These are phyloP conservation scores for Lithobius niger DNA, from an alignment of 1,140 invertebrate species.

Conservation along the genomic window DNA sequence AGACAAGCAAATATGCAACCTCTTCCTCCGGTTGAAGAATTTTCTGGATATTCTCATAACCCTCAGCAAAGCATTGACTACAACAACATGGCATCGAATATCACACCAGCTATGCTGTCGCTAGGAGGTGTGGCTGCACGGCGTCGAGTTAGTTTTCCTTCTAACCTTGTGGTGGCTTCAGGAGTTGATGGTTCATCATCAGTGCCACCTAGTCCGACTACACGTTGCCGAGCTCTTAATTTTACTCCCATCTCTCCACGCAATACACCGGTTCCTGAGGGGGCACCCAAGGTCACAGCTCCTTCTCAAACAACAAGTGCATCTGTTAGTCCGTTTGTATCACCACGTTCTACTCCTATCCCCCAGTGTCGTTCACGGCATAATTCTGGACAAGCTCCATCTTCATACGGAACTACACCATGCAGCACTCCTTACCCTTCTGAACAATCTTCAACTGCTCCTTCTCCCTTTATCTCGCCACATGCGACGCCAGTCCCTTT, in stretches of 20 bases:
- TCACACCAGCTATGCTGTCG: too few relatives aligned
- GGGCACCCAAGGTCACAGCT: conserved; percentile 1
- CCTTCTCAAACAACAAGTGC: conserved; percentile 29
- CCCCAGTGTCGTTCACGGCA: conserved; percentile 32
- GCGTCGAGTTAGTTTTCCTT: conserved; percentile 2
- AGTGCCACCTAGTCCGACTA: conserved; percentile 44
- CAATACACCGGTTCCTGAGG: conserved; percentile 28
- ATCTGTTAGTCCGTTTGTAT: conserved; percentile 65
- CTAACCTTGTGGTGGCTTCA: neutral
- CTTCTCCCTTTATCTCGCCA: conserved; percentile 32
- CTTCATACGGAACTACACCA: conserved; percentile 20
- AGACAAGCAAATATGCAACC: too few relatives aligned
- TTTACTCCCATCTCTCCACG: conserved; percentile 69
- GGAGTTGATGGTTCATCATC: conserved; percentile 10
- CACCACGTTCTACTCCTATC: conserved; percentile 58
- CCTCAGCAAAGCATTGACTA: too few relatives aligned
- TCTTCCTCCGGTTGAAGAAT: neutral
- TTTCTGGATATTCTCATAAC: neutral
- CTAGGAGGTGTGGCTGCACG: neutral
- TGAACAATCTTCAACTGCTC: conserved; percentile 22
- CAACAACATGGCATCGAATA: too few relatives aligned
- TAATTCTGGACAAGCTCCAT: conserved; percentile 29
- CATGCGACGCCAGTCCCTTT: conserved; percentile 28
- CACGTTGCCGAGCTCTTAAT: conserved; percentile 58
- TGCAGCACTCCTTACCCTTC: conserved; percentile 19